Base-by-base conservation (phyloP, 2,797 vertebrate genomes). In the Anguilla pacifica region DNA sequence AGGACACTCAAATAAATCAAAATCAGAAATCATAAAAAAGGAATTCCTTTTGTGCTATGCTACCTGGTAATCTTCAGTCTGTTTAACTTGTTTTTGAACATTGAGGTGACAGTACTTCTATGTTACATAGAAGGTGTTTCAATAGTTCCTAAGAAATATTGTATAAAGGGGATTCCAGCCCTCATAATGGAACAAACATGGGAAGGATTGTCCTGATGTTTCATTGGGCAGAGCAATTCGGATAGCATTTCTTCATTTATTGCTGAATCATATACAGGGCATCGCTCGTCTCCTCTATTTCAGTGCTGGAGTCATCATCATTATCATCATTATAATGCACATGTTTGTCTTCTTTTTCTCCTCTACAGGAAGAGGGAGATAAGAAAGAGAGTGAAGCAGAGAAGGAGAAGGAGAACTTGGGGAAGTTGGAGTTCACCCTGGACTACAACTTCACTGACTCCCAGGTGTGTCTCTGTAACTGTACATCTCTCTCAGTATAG, bases 381-480 rank as follows among this genome's bases (percentile, higher is more conserved):
- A 92, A 92, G 59, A 87, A 89, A 0, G 94, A 95, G 0, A 94
- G 93, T 39, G 90, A 95, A 89, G 95, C 96, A 43, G 96, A 94
- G 2, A 94, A 96, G 46, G 96, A 97, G 70, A 96, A 97, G 79
- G 97, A 97, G 49, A 91, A 85, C 31, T 87, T 97, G 0, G 98
- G 98, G 10, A 97, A 96, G 72, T 93, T 98, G 91, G 97, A 98
- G 92, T 98, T 96, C 90, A 90, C 96, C 0, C 91, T 98, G 93
- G 97, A 98, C 90, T 98, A 98, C 70, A 97, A 94, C 91, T 98
- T 98, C 90, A 97, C 95, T 85, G 97, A 96, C 2, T 97, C 97
- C 61, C 97, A 98, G 97, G 97, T 88, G 5, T 15, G 19, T 53
- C 43, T 72, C 59, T 31, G 39, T 53, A 19, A 61, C 17, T 86